Evolutionary conservation across 2,888 invertebrate species (phyloP).

Genomic region (Tipula confusa): DNA sequence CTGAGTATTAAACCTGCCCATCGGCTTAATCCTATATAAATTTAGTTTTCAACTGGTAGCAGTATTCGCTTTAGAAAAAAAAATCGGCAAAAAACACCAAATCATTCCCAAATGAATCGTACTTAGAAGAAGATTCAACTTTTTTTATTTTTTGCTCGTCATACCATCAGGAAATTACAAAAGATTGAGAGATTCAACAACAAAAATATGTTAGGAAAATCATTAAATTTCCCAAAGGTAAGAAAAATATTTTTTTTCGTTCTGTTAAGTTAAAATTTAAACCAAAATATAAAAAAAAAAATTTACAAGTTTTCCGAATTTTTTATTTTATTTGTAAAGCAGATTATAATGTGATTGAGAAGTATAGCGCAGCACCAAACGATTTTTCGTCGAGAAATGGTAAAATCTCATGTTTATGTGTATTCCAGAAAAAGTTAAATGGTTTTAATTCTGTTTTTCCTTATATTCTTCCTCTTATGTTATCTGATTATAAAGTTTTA

Average conservation of each 20-base stretch:
- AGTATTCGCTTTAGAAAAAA: not conserved
- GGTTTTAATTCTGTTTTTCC: not conserved
- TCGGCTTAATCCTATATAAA: not conserved
- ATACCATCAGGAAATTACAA: not conserved
- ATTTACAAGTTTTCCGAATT: not conserved
- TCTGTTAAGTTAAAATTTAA: not conserved
- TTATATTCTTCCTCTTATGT: not conserved
- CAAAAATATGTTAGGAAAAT: not conserved
- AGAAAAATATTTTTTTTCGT: not conserved
- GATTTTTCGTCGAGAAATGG: not conserved
- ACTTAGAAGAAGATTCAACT: not conserved
- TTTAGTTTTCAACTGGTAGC: not conserved
- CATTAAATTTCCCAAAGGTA: conserved; percentile 25
- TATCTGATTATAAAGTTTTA: not conserved
- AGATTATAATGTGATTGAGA: conserved; percentile 21
- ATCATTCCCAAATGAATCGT: conserved; percentile 12
- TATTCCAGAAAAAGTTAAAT: conserved; percentile 3
- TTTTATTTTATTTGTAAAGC: not conserved
- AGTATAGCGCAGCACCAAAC: not conserved
- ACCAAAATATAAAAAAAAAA: not conserved
- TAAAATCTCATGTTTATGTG: not conserved
- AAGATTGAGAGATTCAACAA: not conserved
- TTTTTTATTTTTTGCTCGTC: not conserved
- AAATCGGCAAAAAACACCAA: not conserved
- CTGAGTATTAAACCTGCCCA: not conserved